Evolutionary conservation across 1,140 invertebrate genomes (phyloP).

Genomic region (Polyergus mexicanus): DNA sequence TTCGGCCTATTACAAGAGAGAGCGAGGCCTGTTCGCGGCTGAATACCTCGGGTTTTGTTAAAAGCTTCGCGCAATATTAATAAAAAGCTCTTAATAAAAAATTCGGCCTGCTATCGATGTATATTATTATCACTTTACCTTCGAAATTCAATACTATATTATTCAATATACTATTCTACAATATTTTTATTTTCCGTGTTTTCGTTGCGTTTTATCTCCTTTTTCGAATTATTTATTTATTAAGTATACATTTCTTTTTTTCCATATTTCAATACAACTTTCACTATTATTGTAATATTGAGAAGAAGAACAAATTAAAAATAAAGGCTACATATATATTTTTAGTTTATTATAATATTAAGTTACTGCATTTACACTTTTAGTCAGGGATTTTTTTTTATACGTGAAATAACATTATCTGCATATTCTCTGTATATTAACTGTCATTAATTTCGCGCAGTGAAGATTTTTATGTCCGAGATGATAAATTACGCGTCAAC

Average conservation of each 20-base stretch:
- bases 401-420: neutral
- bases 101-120: conserved; percentile 3
- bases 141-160: conserved; percentile 1
- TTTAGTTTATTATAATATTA: conserved; percentile 7
- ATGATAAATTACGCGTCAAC: conserved; percentile 58
- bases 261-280: neutral
- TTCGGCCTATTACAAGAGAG: conserved; percentile 26
- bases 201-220: neutral
- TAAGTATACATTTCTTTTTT: neutral
- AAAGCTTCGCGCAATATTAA: conserved; percentile 34
- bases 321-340: neutral
- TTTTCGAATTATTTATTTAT: neutral
- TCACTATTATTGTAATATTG: neutral
- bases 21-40: neutral
- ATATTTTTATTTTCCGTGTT: neutral
- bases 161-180: too few species aligned
- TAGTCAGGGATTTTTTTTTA: neutral
- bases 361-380: neutral
- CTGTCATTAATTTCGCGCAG: neutral
- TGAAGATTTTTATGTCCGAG: conserved; percentile 40
- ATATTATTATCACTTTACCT: conserved; percentile 9
- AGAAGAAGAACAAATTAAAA: neutral
- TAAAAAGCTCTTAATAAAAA: neutral
- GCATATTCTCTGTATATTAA: neutral
- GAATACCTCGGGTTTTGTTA: conserved; percentile 36